Percentiles rank a stretch among this genome's conserved stretches.
Conservation (phyloP, 2,888 invertebrate species). For the Nomada hirtipes region DNA sequence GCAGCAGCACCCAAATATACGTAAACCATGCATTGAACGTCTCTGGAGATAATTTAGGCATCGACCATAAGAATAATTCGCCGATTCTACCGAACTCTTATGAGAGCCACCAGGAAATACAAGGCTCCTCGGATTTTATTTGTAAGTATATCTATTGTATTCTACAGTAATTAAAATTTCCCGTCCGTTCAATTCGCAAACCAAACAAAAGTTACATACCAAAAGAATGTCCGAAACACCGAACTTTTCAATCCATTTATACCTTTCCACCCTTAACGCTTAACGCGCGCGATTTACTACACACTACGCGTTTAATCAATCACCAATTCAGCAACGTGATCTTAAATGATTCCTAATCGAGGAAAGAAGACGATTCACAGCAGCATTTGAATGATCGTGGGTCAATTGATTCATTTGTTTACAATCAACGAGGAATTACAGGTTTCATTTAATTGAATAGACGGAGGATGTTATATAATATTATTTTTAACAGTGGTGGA, state of each 20-base stretch:
- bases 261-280: too few species aligned
- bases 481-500: slow-evolving; percentile 78
- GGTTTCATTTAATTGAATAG: background rate
- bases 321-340: background rate
- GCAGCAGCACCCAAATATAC: slow-evolving; percentile 72
- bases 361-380: background rate
- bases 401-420: slow-evolving; percentile 24
- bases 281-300: too few species aligned
- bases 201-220: too few species aligned
- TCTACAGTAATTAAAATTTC: background rate
- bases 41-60: slow-evolving; percentile 74
- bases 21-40: slow-evolving; percentile 77
- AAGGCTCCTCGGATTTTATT: slow-evolving; percentile 88
- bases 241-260: too few species aligned
- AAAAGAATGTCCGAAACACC: too few species aligned
- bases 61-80: slow-evolving; percentile 68
- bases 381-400: background rate
- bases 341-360: background rate
- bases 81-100: slow-evolving; percentile 67
- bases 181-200: too few species aligned
- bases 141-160: slow-evolving; percentile 81
- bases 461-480: background rate
- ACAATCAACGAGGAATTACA: background rate
- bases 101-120: slow-evolving; percentile 84
- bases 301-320: background rate